Conservation (phyloP, 2,113 vertebrate species). For the Callithrix jacchus region DNA sequence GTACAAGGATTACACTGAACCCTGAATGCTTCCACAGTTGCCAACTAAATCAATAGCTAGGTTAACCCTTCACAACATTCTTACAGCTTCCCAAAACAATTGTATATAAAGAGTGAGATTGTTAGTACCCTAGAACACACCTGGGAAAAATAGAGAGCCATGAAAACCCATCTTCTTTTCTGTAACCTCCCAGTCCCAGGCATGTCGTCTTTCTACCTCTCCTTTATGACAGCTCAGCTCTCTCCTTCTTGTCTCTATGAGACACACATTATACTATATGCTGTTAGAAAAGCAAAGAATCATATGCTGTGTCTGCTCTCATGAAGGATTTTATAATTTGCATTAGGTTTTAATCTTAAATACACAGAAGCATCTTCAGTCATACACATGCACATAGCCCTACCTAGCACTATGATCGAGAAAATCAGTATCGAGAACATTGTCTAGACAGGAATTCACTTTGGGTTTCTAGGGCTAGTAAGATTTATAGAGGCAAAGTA, state of each 20-base stretch:
- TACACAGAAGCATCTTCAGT: not conserved
- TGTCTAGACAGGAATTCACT: not conserved
- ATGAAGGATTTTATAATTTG: not conserved
- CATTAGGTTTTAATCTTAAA: not conserved
- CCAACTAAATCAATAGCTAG: not conserved
- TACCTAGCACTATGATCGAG: not conserved
- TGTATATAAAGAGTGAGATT: not conserved
- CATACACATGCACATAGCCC: not conserved
- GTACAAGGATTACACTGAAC: not conserved
- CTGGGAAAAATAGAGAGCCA: not conserved
- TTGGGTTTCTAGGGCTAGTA: not conserved
- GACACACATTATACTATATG: not conserved
- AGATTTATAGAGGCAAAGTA: not conserved
- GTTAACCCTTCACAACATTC: not conserved
- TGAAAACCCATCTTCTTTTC: not conserved
- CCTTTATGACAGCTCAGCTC: not conserved
- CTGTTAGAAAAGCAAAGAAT: not conserved
- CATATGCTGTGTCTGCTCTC: not conserved
- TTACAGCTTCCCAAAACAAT: not conserved
- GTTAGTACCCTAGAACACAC: rapidly evolving
- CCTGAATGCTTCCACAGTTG: not conserved
- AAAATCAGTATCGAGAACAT: not conserved
- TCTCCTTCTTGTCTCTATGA: not conserved
- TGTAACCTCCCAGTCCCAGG: not conserved
- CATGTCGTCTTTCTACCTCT: not conserved